These are phyloP conservation scores for Bedellia somnulentella DNA, from an alignment of 2,888 invertebrate genomes.

Conservation along the genomic window DNA sequence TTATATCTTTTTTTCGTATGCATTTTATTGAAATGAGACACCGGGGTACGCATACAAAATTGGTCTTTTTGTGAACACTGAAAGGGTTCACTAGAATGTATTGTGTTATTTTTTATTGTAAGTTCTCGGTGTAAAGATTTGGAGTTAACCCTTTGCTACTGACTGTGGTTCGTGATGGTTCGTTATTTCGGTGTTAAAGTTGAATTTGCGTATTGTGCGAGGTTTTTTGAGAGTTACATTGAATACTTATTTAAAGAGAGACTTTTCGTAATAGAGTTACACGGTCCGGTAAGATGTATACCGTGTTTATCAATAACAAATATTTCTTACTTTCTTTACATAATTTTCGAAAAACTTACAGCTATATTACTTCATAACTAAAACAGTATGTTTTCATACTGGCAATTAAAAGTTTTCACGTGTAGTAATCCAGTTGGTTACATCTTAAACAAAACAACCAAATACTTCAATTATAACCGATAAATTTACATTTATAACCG, in stretches of 20 bases:
- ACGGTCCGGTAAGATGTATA: background rate
- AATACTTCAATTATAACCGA: too few relatives aligned
- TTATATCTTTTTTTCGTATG: conserved; percentile 40
- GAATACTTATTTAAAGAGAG: background rate
- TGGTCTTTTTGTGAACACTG: conserved; percentile 41
- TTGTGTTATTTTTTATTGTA: conserved; percentile 21
- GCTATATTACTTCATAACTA: background rate
- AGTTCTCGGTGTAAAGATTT: conserved; percentile 17
- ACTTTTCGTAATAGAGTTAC: background rate
- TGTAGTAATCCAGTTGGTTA: too few relatives aligned
- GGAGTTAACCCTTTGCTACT: conserved; percentile 29
- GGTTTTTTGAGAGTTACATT: background rate
- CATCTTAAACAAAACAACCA: too few relatives aligned
- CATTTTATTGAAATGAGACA: conserved; percentile 59
- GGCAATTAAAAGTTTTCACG: too few relatives aligned
- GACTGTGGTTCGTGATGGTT: conserved; percentile 38
- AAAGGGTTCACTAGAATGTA: conserved; percentile 41
- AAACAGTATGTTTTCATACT: background rate
- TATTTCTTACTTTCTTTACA: background rate
- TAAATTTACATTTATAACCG: too few relatives aligned
- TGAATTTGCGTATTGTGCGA: conserved; percentile 27
- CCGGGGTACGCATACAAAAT: conserved; percentile 53
- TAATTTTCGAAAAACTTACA: background rate
- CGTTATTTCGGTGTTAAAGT: conserved; percentile 49
- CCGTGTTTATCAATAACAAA: background rate